Conservation (phyloP, 2,113 vertebrate genomes). For the Ophthalmolycus amberensis region DNA sequence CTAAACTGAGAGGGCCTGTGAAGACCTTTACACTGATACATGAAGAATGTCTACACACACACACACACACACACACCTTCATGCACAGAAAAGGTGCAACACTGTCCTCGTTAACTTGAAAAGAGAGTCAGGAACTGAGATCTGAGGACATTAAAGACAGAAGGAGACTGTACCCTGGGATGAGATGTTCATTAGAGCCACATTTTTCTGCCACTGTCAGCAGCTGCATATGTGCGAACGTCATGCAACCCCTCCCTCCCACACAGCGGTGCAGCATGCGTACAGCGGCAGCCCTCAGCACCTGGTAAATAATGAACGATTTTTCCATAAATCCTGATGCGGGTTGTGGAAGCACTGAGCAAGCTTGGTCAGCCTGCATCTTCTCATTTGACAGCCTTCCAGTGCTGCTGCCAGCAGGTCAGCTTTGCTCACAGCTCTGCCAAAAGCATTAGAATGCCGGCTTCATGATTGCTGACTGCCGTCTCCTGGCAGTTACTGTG, state of each 20-base stretch:
- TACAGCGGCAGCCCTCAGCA: background rate
- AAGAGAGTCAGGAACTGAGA: slow-evolving; percentile 25
- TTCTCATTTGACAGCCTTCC: slow-evolving; percentile 25
- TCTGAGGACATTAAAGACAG: slow-evolving; percentile 19
- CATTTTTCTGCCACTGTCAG: slow-evolving; percentile 21
- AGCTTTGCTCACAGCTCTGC: slow-evolving; percentile 18
- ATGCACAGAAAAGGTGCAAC: background rate
- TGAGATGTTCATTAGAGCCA: slow-evolving; percentile 40
- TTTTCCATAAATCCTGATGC: slow-evolving; percentile 28
- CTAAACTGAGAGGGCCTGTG: background rate
- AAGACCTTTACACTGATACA: background rate
- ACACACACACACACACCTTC: background rate
- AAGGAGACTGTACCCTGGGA: background rate
- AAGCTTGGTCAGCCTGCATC: background rate
- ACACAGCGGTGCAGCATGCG: background rate
- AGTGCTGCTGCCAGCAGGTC: background rate
- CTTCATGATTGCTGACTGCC: slow-evolving; percentile 31
- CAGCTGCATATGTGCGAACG: background rate
- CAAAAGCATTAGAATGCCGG: slow-evolving; percentile 1
- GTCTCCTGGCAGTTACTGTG: slow-evolving; percentile 14
- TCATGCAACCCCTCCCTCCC: slow-evolving; percentile 14
- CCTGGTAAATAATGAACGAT: slow-evolving; percentile 52
- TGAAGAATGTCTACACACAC: background rate
- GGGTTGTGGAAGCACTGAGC: background rate
- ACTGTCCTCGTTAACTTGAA: slow-evolving; percentile 28